Base-by-base conservation (phyloP, 2,797 vertebrate species). In the Zenarchopterus dispar region DNA sequence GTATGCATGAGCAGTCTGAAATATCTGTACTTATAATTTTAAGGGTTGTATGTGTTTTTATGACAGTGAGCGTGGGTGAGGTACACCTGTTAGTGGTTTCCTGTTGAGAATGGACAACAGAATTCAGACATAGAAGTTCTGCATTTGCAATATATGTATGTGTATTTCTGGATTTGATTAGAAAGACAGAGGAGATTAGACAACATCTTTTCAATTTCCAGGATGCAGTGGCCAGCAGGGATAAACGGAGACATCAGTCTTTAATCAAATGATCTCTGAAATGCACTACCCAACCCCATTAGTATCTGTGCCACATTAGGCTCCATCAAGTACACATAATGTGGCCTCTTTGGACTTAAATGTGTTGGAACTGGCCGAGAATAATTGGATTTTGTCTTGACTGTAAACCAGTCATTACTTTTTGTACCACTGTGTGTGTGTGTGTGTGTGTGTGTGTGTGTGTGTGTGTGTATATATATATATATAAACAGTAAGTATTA, bases 191-290 rank as follows among this genome's bases (percentile, higher is more conserved):
- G 21, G 18, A 63, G 57, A 60, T 62, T 2, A 51, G 36, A 71
- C 16, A 7, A 13, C 22, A 19, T 13, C 8, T 21, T 19, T 21
- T 46, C 8, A 11, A 36, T 43, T 61, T 13, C 43, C 11, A 8
- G 10, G 9, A 44, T 4, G 3, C 18, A 19, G 11, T 47, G 41
- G 42, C 16, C 13, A 71, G 50, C 62, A 50, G 39, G 43, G 80
- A 84, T 85, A 75, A 84, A 55, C 64, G 56, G 75, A 78, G 70
- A 74, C 66, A 80, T 78, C 70, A 83, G 72, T 74, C 51, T 43
- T 85, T 86, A 87, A 90, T 89, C 79, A 67, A 89, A 88, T 90
- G 85, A 84, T 82, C 84, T 79, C 72, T 76, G 24, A 4, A 71
- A 79, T 71, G 59, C 81, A 75, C 78, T 82, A 70, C 48, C 19